Conservation (phyloP, 2,797 vertebrate species). For the Arnoldichthys spilopterus region DNA sequence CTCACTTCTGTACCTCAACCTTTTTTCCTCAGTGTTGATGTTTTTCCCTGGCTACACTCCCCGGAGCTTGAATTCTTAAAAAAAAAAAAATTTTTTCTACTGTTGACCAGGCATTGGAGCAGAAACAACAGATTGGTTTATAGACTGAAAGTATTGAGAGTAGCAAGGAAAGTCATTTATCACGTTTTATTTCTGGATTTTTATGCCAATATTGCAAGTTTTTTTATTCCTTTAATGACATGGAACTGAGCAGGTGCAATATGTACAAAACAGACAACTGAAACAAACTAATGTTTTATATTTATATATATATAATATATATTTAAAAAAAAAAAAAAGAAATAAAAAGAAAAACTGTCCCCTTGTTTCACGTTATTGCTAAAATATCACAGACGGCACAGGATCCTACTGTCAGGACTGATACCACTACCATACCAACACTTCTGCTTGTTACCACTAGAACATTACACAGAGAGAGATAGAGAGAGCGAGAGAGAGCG, state of each 20-base stretch:
- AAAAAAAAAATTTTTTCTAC: no score
- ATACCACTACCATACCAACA: slow-evolving; percentile 83
- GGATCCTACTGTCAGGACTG: slow-evolving; percentile 92
- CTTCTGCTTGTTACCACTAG: slow-evolving; percentile 80
- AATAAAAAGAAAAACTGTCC: slow-evolving; percentile 78
- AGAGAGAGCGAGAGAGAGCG: slow-evolving; percentile 44
- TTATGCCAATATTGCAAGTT: slow-evolving; percentile 91
- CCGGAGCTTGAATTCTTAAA: no score
- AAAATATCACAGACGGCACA: slow-evolving; percentile 96
- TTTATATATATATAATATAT: slow-evolving; percentile 67
- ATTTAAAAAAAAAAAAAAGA: slow-evolving; percentile 67
- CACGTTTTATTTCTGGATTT: slow-evolving; percentile 90
- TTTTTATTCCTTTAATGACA: slow-evolving; percentile 85
- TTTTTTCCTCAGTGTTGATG: no score
- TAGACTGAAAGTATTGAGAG: no score
- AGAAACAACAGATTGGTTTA: no score
- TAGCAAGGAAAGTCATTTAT: slow-evolving; percentile 65
- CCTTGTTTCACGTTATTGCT: slow-evolving; percentile 97
- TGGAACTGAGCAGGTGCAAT: slow-evolving; percentile 93
- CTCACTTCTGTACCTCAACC: no score
- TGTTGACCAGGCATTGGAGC: no score
- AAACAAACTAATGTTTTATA: slow-evolving; percentile 78
- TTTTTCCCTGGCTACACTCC: no score
- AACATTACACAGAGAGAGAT: slow-evolving; percentile 72
- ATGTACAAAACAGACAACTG: slow-evolving; percentile 88